Percentiles rank a stretch among this genome's conserved stretches.
These are phyloP conservation scores for Pecten maximus DNA, from an alignment of 2,888 invertebrate genomes.

Conservation along the genomic window DNA sequence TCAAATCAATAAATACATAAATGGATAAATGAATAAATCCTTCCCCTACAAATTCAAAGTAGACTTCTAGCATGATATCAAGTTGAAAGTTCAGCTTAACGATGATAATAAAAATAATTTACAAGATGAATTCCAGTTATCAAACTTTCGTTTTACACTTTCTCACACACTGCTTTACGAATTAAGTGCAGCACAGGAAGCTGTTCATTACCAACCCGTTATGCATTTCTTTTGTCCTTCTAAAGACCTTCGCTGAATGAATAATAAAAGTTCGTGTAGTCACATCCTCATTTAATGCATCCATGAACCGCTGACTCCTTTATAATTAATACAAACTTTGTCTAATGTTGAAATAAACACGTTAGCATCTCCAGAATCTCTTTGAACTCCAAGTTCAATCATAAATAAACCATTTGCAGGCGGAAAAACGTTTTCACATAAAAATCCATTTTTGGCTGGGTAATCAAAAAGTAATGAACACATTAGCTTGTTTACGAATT, in stretches of 20 bases:
- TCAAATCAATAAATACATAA: too few relatives aligned
- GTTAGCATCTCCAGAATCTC: background rate
- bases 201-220: background rate
- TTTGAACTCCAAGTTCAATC: background rate
- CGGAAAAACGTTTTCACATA: constrained; percentile 25
- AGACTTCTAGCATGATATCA: too few relatives aligned
- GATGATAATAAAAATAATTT: background rate
- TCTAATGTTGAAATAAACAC: background rate
- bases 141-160: background rate
- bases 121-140: background rate
- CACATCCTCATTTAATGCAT: constrained; percentile 2
- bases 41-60: too few relatives aligned
- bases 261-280: background rate
- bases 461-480: background rate
- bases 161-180: background rate
- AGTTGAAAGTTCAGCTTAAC: too few relatives aligned
- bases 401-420: constrained; percentile 29
- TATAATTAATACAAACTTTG: constrained; percentile 22
- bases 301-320: background rate
- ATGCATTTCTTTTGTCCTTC: constrained; percentile 24
- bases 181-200: background rate
- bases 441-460: background rate
- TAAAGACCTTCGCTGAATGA: constrained; percentile 14
- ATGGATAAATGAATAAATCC: too few relatives aligned
- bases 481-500: background rate